These are phyloP conservation scores for Gila orcuttii DNA, from an alignment of 2,113 vertebrate genomes.

Conservation along the genomic window DNA sequence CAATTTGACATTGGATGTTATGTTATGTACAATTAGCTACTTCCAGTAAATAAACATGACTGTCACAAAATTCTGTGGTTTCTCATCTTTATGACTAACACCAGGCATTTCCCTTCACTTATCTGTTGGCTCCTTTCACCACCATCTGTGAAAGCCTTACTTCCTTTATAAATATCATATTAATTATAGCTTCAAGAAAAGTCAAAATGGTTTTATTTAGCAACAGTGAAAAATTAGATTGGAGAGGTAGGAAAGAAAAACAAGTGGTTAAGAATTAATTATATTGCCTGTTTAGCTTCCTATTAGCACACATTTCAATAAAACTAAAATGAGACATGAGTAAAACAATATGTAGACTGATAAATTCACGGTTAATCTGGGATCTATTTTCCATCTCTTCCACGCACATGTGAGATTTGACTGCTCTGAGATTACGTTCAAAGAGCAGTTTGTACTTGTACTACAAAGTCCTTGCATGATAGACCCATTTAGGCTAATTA, in stretches of 20 bases:
- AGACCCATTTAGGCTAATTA: not conserved
- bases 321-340: conserved; percentile 12
- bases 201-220: not conserved
- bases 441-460: not conserved
- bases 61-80: not conserved
- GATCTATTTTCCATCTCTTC: conserved; percentile 25
- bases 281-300: not conserved
- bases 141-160: not conserved
- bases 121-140: not conserved
- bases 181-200: conserved; percentile 1
- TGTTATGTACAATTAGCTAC: not conserved
- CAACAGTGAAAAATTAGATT: not conserved
- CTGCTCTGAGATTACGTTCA: not conserved
- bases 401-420: not conserved
- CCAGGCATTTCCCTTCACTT: not conserved
- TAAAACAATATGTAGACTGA: conserved; percentile 40
- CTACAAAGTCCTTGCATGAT: not conserved
- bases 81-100: not conserved
- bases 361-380: conserved; percentile 26
- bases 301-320: not conserved
- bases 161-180: conserved; percentile 1
- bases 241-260: not conserved
- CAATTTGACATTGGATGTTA: not conserved
- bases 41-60: not conserved
- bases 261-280: not conserved